A percentile compares a stretch with the other conserved stretches of the same genome.
These are phyloP conservation scores for Lindbergichthys nudifrons DNA, from an alignment of 2,797 vertebrate genomes.

Conservation along the genomic window DNA sequence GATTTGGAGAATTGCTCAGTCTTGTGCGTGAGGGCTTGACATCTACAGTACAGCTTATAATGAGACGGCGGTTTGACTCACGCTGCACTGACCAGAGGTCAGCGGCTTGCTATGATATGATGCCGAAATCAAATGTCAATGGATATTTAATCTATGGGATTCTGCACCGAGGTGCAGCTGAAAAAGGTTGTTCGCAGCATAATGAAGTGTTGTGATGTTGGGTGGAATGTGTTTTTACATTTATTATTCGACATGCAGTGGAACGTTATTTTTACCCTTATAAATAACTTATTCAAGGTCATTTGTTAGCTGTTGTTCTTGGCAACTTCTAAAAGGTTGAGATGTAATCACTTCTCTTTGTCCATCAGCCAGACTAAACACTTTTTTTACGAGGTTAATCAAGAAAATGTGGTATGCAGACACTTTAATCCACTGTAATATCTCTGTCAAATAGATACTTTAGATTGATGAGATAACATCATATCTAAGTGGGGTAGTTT, in stretches of 20 bases:
- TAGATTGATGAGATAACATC: conserved; percentile 39
- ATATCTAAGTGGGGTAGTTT: conserved; percentile 40
- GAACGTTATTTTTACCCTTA: conserved; percentile 18
- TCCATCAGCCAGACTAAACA: conserved; percentile 65
- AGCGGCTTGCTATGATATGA: conserved; percentile 30
- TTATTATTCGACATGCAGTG: conserved; percentile 25
- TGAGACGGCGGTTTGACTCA: conserved; percentile 20
- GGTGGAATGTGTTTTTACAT: conserved; percentile 47
- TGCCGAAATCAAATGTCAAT: conserved; percentile 67
- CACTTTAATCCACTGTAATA: conserved; percentile 26
- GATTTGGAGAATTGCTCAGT: not conserved
- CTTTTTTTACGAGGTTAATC: conserved; percentile 58
- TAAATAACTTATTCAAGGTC: conserved; percentile 21
- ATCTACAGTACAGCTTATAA: conserved; percentile 33
- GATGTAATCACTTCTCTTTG: conserved; percentile 50
- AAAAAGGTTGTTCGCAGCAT: conserved; percentile 45
- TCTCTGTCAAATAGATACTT: conserved; percentile 59
- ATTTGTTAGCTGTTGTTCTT: conserved; percentile 47
- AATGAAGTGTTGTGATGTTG: conserved; percentile 54
- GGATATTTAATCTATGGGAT: conserved; percentile 56
- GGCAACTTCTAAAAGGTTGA: conserved; percentile 27
- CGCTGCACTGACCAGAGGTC: conserved; percentile 27
- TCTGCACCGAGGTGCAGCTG: conserved; percentile 30
- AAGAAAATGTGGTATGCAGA: conserved; percentile 35
- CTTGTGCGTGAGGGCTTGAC: conserved; percentile 27